phyloP scores from a whole-genome alignment of 2,797 vertebrate genomes.

The Garrulus glandarius region DNA sequence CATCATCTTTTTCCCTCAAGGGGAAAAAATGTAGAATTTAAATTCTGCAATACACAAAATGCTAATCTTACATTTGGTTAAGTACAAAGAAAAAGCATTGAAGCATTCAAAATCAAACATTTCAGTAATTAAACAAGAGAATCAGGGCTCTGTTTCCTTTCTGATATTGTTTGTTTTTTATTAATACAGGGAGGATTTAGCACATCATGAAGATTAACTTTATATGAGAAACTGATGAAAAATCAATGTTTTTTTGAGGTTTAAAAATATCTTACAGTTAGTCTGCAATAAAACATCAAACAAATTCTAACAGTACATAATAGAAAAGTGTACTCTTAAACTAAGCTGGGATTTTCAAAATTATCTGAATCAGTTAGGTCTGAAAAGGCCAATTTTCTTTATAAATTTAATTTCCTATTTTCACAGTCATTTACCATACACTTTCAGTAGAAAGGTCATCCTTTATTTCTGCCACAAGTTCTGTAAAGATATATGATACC shows the following conservation, averaged over 20 bases:
- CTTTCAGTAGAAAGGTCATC: not conserved
- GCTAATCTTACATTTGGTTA: constrained; percentile 61
- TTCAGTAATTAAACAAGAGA: constrained; percentile 74
- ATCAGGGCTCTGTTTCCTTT: constrained; percentile 38
- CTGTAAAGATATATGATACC: not conserved
- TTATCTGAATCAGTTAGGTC: not conserved
- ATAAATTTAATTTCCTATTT: constrained; percentile 27
- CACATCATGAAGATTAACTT: constrained; percentile 55
- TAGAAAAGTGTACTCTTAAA: not conserved
- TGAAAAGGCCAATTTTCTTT: constrained; percentile 23
- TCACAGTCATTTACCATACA: not conserved
- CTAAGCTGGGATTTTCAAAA: constrained; percentile 23
- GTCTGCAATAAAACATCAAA: constrained; percentile 1
- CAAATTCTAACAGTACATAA: not conserved
- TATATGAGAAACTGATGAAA: constrained; percentile 59
- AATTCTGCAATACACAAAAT: constrained; percentile 41
- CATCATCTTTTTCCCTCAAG: not conserved
- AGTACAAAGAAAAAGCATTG: constrained; percentile 65
- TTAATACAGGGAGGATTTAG: constrained; percentile 67
- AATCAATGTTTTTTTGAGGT: constrained; percentile 7
- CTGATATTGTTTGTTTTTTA: constrained; percentile 71
- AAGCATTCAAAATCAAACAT: constrained; percentile 75
- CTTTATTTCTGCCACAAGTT: not conserved
- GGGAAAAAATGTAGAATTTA: not conserved
- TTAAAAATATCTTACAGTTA: constrained; percentile 11